Percentiles rank a stretch among this genome's conserved stretches.
These are phyloP conservation scores for Agrypnus murinus DNA, from an alignment of 2,888 invertebrate genomes.

Conservation along the genomic window DNA sequence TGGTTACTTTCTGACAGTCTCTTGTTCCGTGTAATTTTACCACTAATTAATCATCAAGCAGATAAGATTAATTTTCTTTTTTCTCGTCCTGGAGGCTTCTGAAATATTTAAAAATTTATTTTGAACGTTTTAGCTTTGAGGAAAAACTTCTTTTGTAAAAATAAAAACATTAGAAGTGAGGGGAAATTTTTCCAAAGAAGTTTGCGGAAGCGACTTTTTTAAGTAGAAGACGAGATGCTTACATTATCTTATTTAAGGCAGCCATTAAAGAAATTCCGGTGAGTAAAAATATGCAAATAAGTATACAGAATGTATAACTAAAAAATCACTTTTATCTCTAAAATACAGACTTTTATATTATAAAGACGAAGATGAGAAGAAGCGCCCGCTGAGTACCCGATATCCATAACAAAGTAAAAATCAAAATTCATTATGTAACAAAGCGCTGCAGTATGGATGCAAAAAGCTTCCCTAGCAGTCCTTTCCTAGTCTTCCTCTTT, in stretches of 20 bases:
- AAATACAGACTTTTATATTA: constrained; percentile 41
- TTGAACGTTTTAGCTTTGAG: neutral
- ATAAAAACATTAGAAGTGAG: neutral
- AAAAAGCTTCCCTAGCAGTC: constrained; percentile 21
- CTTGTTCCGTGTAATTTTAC: constrained; percentile 1
- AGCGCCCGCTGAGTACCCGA: constrained; percentile 39
- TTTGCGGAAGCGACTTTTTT: constrained; percentile 12
- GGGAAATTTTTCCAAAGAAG: constrained; percentile 1
- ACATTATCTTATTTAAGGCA: constrained; percentile 24
- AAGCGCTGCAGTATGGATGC: constrained; percentile 21
- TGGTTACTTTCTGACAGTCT: constrained; percentile 2
- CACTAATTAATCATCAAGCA: no score
- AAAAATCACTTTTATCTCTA: constrained; percentile 42
- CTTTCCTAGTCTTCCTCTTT: constrained; percentile 16
- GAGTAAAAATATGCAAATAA: constrained; percentile 41
- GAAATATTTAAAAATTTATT: neutral
- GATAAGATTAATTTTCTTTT: neutral
- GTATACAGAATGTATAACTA: constrained; percentile 33
- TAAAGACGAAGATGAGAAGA: constrained; percentile 33
- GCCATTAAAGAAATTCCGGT: constrained; percentile 31
- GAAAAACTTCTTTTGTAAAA: no score
- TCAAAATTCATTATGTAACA: constrained; percentile 46
- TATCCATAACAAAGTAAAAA: constrained; percentile 48
- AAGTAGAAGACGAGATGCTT: constrained; percentile 23
- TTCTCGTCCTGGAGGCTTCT: neutral